Conservation (phyloP, 23 tunicate genomes). For the Aplidium turbinatum region DNA sequence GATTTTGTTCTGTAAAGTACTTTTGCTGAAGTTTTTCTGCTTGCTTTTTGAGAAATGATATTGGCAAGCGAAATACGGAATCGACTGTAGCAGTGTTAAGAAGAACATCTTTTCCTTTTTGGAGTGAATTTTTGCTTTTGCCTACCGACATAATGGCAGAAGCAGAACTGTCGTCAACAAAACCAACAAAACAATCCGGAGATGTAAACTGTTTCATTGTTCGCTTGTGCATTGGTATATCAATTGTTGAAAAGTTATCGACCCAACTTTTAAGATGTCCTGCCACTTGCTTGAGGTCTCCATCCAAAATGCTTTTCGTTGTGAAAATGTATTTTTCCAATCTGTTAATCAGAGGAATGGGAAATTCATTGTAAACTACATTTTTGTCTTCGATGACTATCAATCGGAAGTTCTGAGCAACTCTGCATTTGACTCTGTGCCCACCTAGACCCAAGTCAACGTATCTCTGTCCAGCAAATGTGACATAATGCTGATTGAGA, state of each 20-base stretch:
- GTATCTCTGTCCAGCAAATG: slow-evolving; percentile 73
- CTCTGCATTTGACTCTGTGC: slow-evolving; percentile 68
- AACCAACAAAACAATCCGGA: slow-evolving; percentile 51
- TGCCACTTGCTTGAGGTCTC: slow-evolving; percentile 11
- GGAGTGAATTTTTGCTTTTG: background rate
- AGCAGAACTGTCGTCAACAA: slow-evolving; percentile 46
- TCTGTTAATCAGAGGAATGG: slow-evolving; percentile 74
- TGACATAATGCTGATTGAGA: slow-evolving; percentile 80
- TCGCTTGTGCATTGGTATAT: background rate
- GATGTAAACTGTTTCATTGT: background rate
- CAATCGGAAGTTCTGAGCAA: slow-evolving; percentile 45
- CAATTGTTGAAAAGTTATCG: slow-evolving; percentile 20
- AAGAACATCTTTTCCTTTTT: slow-evolving; percentile 4
- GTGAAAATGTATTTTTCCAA: slow-evolving; percentile 73
- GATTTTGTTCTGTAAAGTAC: slow-evolving; percentile 50
- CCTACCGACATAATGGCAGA: slow-evolving; percentile 35
- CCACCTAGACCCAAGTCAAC: slow-evolving; percentile 86
- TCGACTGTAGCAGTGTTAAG: slow-evolving; percentile 81
- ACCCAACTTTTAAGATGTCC: slow-evolving; percentile 35
- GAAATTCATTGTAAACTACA: slow-evolving; percentile 71
- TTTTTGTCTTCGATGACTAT: slow-evolving; percentile 69
- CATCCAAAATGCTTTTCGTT: slow-evolving; percentile 42
- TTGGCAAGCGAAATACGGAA: slow-evolving; percentile 53
- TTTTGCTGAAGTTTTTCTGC: slow-evolving; percentile 20
- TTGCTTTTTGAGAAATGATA: slow-evolving; percentile 28